Percentiles rank a stretch among this genome's conserved stretches.
phyloP scores from a whole-genome alignment of 2,113 vertebrate species.

The Egretta garzetta region DNA sequence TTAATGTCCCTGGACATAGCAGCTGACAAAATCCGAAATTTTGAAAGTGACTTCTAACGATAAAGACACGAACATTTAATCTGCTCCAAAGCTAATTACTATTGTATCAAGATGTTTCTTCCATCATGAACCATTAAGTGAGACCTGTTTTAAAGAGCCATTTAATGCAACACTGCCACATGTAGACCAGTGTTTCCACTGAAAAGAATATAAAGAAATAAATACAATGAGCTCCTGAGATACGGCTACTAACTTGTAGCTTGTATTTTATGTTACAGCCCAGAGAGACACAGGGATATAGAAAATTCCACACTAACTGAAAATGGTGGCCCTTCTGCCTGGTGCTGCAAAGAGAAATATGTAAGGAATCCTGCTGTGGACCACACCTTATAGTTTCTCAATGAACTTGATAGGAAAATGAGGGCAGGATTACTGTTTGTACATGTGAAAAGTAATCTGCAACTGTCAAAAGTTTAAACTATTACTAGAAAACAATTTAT shows the following conservation, averaged over 20 bases:
- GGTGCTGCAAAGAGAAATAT: background rate
- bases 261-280: background rate
- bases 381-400: background rate
- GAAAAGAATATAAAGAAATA: background rate
- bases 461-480: background rate
- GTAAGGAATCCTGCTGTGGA: background rate
- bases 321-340: background rate
- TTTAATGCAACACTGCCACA: background rate
- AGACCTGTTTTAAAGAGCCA: background rate
- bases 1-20: background rate
- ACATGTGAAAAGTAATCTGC: background rate
- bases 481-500: background rate
- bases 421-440: background rate
- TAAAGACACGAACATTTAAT: background rate
- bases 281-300: background rate
- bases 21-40: background rate
- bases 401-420: background rate
- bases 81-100: background rate
- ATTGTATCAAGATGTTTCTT: background rate
- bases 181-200: background rate
- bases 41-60: background rate
- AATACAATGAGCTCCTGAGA: background rate
- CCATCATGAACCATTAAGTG: background rate
- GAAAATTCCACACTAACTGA: background rate
- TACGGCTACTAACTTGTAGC: background rate